Evolutionary conservation across 1,140 invertebrate genomes (phyloP), one percentile per base, ranked within the genome.

Genomic region (Drosophila sechellia): DNA sequence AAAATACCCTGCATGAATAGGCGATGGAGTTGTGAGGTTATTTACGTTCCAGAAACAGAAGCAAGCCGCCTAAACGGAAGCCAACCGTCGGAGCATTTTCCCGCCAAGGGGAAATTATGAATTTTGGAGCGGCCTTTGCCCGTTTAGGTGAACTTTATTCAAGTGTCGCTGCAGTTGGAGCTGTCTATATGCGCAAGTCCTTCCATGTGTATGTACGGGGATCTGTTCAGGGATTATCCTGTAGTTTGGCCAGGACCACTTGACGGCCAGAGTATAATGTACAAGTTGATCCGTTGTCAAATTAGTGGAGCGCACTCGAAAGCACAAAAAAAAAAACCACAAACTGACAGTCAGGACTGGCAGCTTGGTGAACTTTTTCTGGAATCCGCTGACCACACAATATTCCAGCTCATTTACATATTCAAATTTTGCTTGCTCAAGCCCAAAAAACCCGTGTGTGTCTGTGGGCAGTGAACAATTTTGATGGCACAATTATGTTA

Each of bases 281-380:
- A 86, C 81, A 86, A 81, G 60, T 86, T 79, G 81, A 86, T 75
- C 81, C 83, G 79, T 79, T 86, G 81, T 86, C 81, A 86, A 86
- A 86, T 86, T 72, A 86, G 83, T 76, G 60, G 64, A 79, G 83
- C 75, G 78, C 52, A 86, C 74, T 70, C 52, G 65, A 77, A 71
- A 59, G 75, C 60, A 56, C 58, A 69, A 80, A 80, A 22, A 20
- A 20, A 22, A 22, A 65, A 74, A 65, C 59, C 79, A 45, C 70
- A 77, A 73, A 49, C 53, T 78, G 69, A 59, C 68, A 68, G 81
- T 52, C 53, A 48, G 59, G 65, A 20, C 43, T 40, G 63, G 17
- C 5, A 10, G 17, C 31, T 48, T 48, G 40, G 56, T 12, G 20
- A 27, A 20, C 42, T 37, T 22, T 22, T 12, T 3, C 3, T 10